Base-by-base conservation (phyloP, 2,888 invertebrate species). In the Macrostomum cliftonense region DNA sequence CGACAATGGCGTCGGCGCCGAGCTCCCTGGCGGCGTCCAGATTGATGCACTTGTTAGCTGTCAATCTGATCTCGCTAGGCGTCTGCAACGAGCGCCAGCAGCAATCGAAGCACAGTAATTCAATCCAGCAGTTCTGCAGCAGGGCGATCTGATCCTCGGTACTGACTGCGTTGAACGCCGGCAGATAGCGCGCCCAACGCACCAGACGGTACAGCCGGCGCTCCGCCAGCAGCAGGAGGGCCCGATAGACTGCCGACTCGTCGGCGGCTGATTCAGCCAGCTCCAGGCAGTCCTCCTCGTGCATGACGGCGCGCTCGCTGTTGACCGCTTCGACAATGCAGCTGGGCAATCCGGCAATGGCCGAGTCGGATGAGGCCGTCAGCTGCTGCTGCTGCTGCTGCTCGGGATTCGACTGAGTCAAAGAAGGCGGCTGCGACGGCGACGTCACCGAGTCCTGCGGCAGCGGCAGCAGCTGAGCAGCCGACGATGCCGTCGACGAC, bases 121-220 rank as follows among this genome's bases (percentile, higher is more conserved):
- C 68, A 72, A 91, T 89, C 93, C 93, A 93, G 54, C 91, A 88
- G 72, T 93, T 93, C 64, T 93, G 89, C 57, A 93, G 78, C 63
- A 93, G 75, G 64, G 88, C 83, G 63, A 91, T 93, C 75, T 93
- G 93, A 75, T 93, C 93, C 73, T 93, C 93, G 70, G 91, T 91
- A 62, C 87, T 85, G 61, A 93, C 89, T 71, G 88, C 86, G 68
- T 89, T 87, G 69, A 93, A 93, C 21, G 93, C 77, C 14, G 93
- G 91, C 67, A 93, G 73, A 70, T 88, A 89, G 70, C 93, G 86
- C 74, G 91, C 91, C 93, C 93, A 93, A 68, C 91, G 88, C 54
- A 93, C 93, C 59, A 93, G 88, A 75, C 91, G 88, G 70, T 91
- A 93, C 16, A 93, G 77, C 44, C 91, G 76, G 70, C 89, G 85